Base-by-base conservation (phyloP, 2,113 vertebrate species). In the Ascaphus truei region DNA sequence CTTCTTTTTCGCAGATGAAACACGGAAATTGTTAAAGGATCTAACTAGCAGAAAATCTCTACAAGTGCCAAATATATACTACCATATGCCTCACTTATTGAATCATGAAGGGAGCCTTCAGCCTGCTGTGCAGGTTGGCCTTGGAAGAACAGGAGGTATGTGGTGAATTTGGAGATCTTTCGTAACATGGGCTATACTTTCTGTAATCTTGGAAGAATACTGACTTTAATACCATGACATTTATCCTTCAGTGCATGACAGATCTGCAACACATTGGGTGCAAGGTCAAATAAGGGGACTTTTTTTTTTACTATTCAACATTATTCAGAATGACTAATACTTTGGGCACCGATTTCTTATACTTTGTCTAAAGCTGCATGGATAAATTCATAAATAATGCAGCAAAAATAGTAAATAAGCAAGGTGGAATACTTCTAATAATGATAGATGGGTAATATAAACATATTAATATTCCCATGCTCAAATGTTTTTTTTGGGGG, bases 41-140 rank as follows among this genome's bases (percentile, higher is more conserved):
- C 85, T 99, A 66, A 89, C 93, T 64, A 94, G 88, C 65, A 93
- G 84, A 84, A 98, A 95, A 83, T 88, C 95, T 77, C 94, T 99
- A 76, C 94, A 98, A 87, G 94, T 99, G 89, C 97, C 97, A 92
- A 98, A 91, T 85, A 96, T 98, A 83, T 99, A 96, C 88, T 94
- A 98, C 85, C 97, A 98, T 85, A 87, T 99, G 92, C 97, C 97
- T 89, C 97, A 99, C 84, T 92, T 99, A 39, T 86, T 99, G 76
- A 92, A 96, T 88, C 95, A 97, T 89, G 94, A 99, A 85, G 91
- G 92, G 80, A 95, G 97, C 84, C 91, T 99, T 83, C 94, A 96
- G 26, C 97, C 97, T 4, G 96, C 95, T 22, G 94, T 99, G 73
- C 95, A 95, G 82, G 86, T 95, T 74, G 92, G 95, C 74, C 90